Evolutionary conservation across 2,888 invertebrate genomes (phyloP).

Genomic region (Synergus japonicus): DNA sequence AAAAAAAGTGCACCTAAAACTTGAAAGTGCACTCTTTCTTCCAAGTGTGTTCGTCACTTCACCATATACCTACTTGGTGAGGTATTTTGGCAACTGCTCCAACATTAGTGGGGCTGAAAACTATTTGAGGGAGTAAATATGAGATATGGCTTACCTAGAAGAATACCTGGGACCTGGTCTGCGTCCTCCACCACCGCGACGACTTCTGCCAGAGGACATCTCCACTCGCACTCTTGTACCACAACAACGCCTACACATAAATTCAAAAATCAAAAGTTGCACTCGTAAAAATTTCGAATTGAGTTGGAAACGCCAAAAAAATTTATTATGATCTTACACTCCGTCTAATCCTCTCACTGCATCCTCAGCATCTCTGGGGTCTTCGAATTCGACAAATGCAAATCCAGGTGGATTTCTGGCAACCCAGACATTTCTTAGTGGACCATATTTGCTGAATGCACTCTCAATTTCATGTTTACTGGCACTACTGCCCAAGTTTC

Average conservation of each 20-base stretch:
- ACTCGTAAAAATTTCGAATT: not conserved
- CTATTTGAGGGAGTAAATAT: slow-evolving; percentile 24
- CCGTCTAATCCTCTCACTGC: slow-evolving; percentile 90
- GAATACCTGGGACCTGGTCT: slow-evolving; percentile 71
- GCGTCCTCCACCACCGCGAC: slow-evolving; percentile 81
- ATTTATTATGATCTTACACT: slow-evolving; percentile 80
- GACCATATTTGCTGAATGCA: slow-evolving; percentile 92
- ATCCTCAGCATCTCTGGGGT: slow-evolving; percentile 92
- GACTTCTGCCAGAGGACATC: slow-evolving; percentile 93
- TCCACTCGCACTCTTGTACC: slow-evolving; percentile 94
- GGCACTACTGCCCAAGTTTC: slow-evolving; percentile 93
- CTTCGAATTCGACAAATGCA: slow-evolving; percentile 94
- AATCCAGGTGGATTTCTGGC: slow-evolving; percentile 95
- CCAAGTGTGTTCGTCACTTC: slow-evolving; percentile 56
- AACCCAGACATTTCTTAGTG: slow-evolving; percentile 94
- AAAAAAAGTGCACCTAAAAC: slow-evolving; percentile 53
- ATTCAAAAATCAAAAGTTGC: not conserved
- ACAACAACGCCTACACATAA: slow-evolving; percentile 86
- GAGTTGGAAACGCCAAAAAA: not conserved
- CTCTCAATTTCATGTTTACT: slow-evolving; percentile 94
- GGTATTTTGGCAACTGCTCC: slow-evolving; percentile 59
- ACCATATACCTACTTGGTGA: slow-evolving; percentile 68
- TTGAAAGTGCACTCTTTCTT: slow-evolving; percentile 57
- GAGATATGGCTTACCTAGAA: slow-evolving; percentile 68
- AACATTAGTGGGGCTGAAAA: slow-evolving; percentile 63